phyloP scores from a whole-genome alignment of 2,888 invertebrate species.

The Scaptomyza reducta region DNA sequence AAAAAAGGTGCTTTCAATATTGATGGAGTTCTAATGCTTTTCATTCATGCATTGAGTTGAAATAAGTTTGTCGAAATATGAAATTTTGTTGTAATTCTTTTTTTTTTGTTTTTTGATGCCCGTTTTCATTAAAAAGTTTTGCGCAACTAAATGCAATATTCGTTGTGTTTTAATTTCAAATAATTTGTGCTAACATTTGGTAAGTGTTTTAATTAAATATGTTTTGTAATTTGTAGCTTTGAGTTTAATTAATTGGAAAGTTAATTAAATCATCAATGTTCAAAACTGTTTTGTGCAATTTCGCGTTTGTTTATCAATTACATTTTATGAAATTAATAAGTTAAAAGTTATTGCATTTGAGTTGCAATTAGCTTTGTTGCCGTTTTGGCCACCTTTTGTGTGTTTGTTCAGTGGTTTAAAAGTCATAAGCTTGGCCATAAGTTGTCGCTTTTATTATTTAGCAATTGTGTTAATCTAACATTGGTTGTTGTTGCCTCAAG shows the following conservation, averaged over 20 bases:
- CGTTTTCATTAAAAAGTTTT: constrained; percentile 14
- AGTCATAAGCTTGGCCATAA: constrained; percentile 49
- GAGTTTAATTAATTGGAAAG: constrained; percentile 2
- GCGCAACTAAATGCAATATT: constrained; percentile 17
- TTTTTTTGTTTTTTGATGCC: background rate
- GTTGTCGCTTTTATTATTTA: constrained; percentile 74
- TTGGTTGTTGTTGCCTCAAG: constrained; percentile 47
- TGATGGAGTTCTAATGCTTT: constrained; percentile 49
- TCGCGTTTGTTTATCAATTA: background rate
- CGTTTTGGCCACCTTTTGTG: background rate
- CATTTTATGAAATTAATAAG: background rate
- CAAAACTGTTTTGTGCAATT: background rate
- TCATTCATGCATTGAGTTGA: constrained; percentile 21
- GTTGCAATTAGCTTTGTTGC: background rate
- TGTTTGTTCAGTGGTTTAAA: constrained; percentile 5
- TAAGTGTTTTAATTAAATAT: constrained; percentile 3
- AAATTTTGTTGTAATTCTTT: constrained; percentile 8
- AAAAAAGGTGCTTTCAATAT: constrained; percentile 18
- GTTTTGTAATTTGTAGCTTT: background rate
- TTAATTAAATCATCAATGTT: background rate
- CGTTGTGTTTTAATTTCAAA: background rate
- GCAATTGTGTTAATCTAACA: constrained; percentile 78
- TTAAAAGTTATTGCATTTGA: background rate
- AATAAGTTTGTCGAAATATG: constrained; percentile 29
- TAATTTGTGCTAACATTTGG: background rate